phyloP scores from a whole-genome alignment of 2,113 vertebrate species.

The Cryptotis parvus region DNA sequence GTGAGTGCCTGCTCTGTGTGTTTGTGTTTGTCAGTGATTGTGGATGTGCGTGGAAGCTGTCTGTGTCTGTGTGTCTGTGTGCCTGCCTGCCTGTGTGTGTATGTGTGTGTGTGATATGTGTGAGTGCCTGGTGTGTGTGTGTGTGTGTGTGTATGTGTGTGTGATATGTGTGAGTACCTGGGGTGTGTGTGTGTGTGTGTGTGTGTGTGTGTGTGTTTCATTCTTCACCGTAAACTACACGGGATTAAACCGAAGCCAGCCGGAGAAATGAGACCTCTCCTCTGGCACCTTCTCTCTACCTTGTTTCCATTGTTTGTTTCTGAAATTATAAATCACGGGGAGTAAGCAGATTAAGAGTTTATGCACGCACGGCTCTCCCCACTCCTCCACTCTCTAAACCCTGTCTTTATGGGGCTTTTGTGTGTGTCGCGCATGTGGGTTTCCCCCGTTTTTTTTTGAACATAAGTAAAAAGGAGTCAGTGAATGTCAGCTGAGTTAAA shows the following conservation, averaged over 20 bases:
- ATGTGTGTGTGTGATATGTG: no score
- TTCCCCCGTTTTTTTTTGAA: slow-evolving; percentile 76
- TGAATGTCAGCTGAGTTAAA: slow-evolving; percentile 89
- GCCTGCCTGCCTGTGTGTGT: no score
- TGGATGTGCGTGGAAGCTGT: no score
- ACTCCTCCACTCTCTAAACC: slow-evolving; percentile 47
- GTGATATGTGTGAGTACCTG: no score
- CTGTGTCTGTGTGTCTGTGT: no score
- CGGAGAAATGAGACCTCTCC: slow-evolving; percentile 59
- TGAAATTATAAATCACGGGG: slow-evolving; percentile 73
- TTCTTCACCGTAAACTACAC: slow-evolving; percentile 58
- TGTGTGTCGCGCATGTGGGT: slow-evolving; percentile 43
- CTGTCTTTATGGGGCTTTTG: slow-evolving; percentile 77
- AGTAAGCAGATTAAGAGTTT: slow-evolving; percentile 84
- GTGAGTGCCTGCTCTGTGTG: no score
- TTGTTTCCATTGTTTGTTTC: slow-evolving; percentile 84
- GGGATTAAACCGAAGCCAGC: slow-evolving; percentile 73
- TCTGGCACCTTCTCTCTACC: neutral
- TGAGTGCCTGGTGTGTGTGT: neutral
- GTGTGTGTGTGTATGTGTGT: neutral
- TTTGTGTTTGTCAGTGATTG: no score
- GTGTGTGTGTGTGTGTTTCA: neutral
- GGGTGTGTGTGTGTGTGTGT: neutral
- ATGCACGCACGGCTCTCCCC: slow-evolving; percentile 55
- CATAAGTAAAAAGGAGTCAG: slow-evolving; percentile 88